A percentile compares a stretch with the other conserved stretches of the same genome.
Conservation (phyloP, 2,888 invertebrate genomes). For the Aphidoletes aphidimyza region DNA sequence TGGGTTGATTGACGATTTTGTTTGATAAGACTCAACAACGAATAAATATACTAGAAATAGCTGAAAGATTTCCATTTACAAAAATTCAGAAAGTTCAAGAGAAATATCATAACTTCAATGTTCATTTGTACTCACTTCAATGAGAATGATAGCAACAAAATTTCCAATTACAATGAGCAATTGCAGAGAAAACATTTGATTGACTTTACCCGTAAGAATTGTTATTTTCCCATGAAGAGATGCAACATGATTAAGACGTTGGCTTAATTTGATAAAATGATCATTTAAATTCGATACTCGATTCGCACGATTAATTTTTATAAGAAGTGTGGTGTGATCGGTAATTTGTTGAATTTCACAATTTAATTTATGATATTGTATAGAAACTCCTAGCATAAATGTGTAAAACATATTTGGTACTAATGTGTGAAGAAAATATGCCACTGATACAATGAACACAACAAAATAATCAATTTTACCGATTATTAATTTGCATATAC, state of each 20-base stretch:
- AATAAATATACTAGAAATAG: conserved; percentile 6
- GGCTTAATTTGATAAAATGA: conserved; percentile 4
- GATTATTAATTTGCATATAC: not conserved
- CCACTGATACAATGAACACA: not conserved
- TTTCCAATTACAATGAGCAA: not conserved
- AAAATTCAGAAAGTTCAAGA: not conserved
- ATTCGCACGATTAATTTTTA: not conserved
- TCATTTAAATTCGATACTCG: not conserved
- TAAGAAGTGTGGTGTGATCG: not conserved
- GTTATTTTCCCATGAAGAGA: conserved; percentile 2
- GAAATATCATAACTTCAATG: not conserved
- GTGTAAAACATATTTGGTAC: conserved; percentile 37
- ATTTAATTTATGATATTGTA: conserved; percentile 35
- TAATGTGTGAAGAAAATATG: not conserved
- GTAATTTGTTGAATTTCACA: not conserved
- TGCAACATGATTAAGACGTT: conserved; percentile 17
- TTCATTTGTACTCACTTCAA: not conserved
- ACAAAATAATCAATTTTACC: not conserved
- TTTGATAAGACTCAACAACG: not conserved
- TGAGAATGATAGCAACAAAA: conserved; percentile 12
- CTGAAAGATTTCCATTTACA: not conserved
- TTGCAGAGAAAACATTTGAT: conserved; percentile 42
- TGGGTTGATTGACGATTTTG: not conserved
- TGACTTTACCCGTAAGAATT: not conserved
- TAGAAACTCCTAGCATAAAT: not conserved